A percentile compares a stretch with the other conserved stretches of the same genome.
Conservation (phyloP, 2,888 invertebrate species). For the Prosapia bicincta region DNA sequence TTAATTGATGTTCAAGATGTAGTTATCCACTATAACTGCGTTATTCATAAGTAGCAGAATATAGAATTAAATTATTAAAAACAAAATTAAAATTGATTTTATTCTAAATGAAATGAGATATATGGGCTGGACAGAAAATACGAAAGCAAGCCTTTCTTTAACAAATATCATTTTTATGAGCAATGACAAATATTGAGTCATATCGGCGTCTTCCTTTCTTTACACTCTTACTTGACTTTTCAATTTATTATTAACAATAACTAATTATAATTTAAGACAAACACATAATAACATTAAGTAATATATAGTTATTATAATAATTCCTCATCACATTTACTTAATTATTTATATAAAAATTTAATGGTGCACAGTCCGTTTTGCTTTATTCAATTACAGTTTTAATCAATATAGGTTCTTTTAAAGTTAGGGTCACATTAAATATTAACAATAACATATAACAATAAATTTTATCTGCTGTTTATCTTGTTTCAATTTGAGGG, state of each 20-base stretch:
- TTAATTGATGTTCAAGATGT: too few relatives aligned
- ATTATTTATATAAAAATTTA: background rate
- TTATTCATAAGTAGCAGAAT: too few relatives aligned
- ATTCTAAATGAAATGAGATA: too few relatives aligned
- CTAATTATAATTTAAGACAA: constrained; percentile 22
- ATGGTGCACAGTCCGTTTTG: background rate
- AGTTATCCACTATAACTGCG: too few relatives aligned
- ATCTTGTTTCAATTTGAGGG: constrained; percentile 16
- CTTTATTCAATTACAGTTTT: background rate
- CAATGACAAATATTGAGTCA: constrained; percentile 28
- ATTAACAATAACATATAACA: constrained; percentile 2
- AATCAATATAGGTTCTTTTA: background rate
- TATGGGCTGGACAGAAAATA: background rate
- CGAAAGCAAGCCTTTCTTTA: constrained; percentile 17
- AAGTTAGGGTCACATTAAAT: background rate
- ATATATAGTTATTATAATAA: constrained; percentile 15
- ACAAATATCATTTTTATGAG: constrained; percentile 29
- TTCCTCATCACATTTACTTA: background rate
- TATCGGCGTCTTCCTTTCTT: constrained; percentile 8
- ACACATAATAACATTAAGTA: constrained; percentile 27
- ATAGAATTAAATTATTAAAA: too few relatives aligned
- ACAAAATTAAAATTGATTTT: too few relatives aligned
- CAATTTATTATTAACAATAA: constrained; percentile 22
- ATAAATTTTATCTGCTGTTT: background rate
- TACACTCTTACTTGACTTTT: constrained; percentile 14